These are phyloP conservation scores for Synanthedon vespiformis DNA, from an alignment of 2,888 invertebrate species.

Conservation along the genomic window DNA sequence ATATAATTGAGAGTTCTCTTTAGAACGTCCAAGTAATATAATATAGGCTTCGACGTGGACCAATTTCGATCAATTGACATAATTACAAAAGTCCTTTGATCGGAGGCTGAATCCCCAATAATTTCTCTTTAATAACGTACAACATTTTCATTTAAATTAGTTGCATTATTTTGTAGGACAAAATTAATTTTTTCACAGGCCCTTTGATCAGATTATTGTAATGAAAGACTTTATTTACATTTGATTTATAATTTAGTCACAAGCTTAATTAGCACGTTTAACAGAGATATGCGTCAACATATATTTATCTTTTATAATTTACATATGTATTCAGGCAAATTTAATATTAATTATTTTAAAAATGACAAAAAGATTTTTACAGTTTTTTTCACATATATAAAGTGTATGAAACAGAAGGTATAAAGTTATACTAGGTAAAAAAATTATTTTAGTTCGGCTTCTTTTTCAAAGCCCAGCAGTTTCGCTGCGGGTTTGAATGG, in stretches of 20 bases:
- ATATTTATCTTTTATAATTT: too few relatives aligned
- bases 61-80: conserved; percentile 56
- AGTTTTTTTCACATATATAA: too few relatives aligned
- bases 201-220: conserved; percentile 16
- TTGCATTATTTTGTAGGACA: conserved; percentile 7
- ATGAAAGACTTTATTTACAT: too few relatives aligned
- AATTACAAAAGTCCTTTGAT: conserved; percentile 50
- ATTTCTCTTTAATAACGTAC: conserved; percentile 49
- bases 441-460: too few relatives aligned
- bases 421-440: too few relatives aligned
- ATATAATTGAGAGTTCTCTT: conserved; percentile 46
- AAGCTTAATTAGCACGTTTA: not conserved
- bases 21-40: conserved; percentile 14
- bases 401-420: too few relatives aligned
- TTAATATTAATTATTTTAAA: too few relatives aligned
- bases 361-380: too few relatives aligned
- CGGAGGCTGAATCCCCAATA: conserved; percentile 28
- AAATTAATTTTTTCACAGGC: conserved; percentile 14
- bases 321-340: too few relatives aligned
- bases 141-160: conserved; percentile 28
- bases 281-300: not conserved
- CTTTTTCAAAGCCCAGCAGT: too few relatives aligned
- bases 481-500: too few relatives aligned
- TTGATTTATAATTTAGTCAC: not conserved
- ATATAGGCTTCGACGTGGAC: conserved; percentile 43